Conservation (phyloP, 2,797 vertebrate genomes). For the Platalea minor region DNA sequence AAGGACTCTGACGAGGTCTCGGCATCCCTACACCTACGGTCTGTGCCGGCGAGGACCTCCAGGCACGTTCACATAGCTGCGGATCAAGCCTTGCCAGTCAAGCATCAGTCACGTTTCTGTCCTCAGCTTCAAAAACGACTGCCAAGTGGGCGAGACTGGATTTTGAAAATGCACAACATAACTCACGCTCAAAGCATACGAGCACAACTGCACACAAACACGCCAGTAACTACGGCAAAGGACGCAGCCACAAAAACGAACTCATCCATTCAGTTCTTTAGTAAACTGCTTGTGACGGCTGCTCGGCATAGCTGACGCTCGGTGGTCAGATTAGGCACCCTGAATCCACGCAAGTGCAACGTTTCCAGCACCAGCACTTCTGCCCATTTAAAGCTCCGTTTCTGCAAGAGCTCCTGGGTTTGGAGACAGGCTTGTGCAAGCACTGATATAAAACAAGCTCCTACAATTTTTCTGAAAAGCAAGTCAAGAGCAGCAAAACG, state of each 20-base stretch:
- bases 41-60: not conserved
- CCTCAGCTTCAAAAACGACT: not conserved
- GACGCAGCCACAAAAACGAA: not conserved
- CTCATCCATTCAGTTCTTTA: rapidly evolving
- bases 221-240: rapidly evolving
- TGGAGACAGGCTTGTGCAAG: not conserved
- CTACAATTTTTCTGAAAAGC: not conserved
- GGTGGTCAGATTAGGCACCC: rapidly evolving
- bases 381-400: not conserved
- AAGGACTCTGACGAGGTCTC: not conserved
- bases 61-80: rapidly evolving
- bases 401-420: rapidly evolving
- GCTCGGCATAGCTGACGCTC: rapidly evolving
- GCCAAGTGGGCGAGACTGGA: no score
- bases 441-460: not conserved
- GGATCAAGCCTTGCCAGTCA: not conserved
- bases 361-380: no score
- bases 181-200: rapidly evolving
- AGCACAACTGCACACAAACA: rapidly evolving
- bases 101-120: rapidly evolving
- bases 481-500: rapidly evolving
- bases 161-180: rapidly evolving
- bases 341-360: rapidly evolving
- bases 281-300: not conserved
- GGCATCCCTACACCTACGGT: not conserved